Conservation (phyloP, 2,888 invertebrate genomes). For the Tiliacea citrago region DNA sequence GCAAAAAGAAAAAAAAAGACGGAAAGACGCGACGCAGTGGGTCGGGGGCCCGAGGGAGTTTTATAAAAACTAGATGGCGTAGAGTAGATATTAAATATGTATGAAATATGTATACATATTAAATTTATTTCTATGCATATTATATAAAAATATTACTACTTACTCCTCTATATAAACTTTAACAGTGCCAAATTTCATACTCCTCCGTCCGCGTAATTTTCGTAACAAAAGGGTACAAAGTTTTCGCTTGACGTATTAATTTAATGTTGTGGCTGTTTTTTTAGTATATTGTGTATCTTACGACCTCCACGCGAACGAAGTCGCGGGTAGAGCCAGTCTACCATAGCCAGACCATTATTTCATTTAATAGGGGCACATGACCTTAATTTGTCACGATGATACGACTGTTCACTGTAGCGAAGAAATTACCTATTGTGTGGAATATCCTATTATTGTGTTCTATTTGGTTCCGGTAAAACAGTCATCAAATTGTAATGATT, state of each 20-base stretch:
- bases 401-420: slow-evolving; percentile 34
- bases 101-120: too few species aligned
- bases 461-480: not conserved
- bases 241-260: too few species aligned
- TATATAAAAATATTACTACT: too few species aligned
- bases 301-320: not conserved
- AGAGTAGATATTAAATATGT: too few species aligned
- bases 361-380: slow-evolving; percentile 4
- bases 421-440: slow-evolving; percentile 48
- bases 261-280: too few species aligned
- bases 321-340: not conserved
- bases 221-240: too few species aligned
- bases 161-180: too few species aligned
- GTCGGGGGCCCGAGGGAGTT: too few species aligned
- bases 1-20: too few species aligned
- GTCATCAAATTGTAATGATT: slow-evolving; percentile 5
- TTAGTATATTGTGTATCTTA: not conserved
- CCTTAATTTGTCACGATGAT: slow-evolving; percentile 47
- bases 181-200: too few species aligned
- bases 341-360: slow-evolving; percentile 27
- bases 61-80: not conserved
- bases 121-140: too few species aligned
- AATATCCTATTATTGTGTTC: slow-evolving; percentile 11
- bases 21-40: not conserved
- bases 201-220: too few species aligned